A percentile compares a stretch with the other conserved stretches of the same genome.
Conservation (phyloP, 2,797 vertebrate genomes). For the Brotula barbata region DNA sequence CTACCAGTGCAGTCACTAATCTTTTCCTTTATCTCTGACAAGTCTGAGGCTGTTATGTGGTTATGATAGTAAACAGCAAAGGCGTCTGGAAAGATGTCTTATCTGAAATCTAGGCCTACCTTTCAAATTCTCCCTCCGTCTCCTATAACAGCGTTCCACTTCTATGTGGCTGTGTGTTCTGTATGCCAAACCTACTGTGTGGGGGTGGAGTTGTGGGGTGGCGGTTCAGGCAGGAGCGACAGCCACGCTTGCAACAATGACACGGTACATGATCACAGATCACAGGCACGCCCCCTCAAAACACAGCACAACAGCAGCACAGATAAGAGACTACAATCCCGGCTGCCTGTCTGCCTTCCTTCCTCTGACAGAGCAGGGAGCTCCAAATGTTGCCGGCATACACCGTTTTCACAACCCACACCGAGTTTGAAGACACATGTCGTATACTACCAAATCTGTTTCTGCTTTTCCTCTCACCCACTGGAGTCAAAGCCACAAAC, state of each 20-base stretch:
- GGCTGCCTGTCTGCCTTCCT: constrained; percentile 65
- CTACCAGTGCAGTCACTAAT: constrained; percentile 67
- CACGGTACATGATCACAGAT: constrained; percentile 76
- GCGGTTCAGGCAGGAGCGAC: constrained; percentile 71
- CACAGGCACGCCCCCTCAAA: constrained; percentile 77
- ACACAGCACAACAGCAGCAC: constrained; percentile 67
- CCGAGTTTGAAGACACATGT: constrained; percentile 50
- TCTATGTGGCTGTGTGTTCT: constrained; percentile 59
- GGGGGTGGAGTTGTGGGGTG: constrained; percentile 66
- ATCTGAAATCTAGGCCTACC: constrained; percentile 76
- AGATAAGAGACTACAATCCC: constrained; percentile 72
- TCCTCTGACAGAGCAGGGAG: constrained; percentile 63
- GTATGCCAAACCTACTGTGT: constrained; percentile 57
- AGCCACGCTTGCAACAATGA: constrained; percentile 71
- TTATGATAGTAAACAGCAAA: constrained; percentile 77
- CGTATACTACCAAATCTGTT: constrained; percentile 53
- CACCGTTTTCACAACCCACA: constrained; percentile 64
- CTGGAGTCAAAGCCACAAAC: constrained; percentile 61
- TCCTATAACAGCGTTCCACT: constrained; percentile 43
- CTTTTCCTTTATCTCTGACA: constrained; percentile 75
- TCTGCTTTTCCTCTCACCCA: constrained; percentile 51
- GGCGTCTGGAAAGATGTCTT: constrained; percentile 75
- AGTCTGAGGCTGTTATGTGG: constrained; percentile 77
- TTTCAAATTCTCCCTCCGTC: constrained; percentile 55
- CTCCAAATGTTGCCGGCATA: constrained; percentile 63